These are phyloP conservation scores for Wasmannia auropunctata DNA, from an alignment of 1,140 invertebrate species.

Conservation along the genomic window DNA sequence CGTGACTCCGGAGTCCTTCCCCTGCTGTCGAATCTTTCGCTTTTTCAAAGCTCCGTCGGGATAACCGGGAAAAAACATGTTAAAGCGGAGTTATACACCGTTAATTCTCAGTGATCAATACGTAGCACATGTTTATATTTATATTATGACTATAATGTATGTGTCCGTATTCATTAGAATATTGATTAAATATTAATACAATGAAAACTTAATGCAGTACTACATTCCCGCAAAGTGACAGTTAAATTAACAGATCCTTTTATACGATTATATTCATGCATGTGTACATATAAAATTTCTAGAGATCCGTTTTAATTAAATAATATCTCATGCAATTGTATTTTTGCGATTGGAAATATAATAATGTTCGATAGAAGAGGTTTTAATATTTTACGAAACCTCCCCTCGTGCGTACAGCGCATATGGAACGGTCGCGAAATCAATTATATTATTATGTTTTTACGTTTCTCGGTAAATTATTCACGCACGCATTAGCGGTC, in stretches of 20 bases:
- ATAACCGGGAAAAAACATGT: background rate
- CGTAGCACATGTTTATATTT: background rate
- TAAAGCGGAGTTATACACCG: background rate
- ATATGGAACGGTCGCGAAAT: background rate
- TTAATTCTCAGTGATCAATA: background rate
- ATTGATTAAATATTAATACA: constrained; percentile 13
- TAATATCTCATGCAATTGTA: background rate
- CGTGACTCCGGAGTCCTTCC: background rate
- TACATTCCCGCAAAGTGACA: background rate
- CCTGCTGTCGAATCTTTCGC: background rate
- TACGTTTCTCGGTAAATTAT: constrained; percentile 32
- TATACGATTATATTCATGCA: background rate
- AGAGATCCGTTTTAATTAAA: background rate
- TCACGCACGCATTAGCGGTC: constrained; percentile 43
- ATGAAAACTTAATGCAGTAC: background rate
- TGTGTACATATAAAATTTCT: background rate
- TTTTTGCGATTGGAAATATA: background rate
- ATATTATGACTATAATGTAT: too few relatives aligned
- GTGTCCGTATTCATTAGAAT: background rate
- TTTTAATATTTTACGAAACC: background rate
- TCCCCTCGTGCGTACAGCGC: too few relatives aligned
- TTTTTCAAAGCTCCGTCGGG: background rate
- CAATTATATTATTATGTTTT: constrained; percentile 48
- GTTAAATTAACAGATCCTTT: background rate
- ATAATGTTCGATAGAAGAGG: background rate